Evolutionary conservation across 2,888 invertebrate species (phyloP).

Genomic region (Euzophera pinguis): DNA sequence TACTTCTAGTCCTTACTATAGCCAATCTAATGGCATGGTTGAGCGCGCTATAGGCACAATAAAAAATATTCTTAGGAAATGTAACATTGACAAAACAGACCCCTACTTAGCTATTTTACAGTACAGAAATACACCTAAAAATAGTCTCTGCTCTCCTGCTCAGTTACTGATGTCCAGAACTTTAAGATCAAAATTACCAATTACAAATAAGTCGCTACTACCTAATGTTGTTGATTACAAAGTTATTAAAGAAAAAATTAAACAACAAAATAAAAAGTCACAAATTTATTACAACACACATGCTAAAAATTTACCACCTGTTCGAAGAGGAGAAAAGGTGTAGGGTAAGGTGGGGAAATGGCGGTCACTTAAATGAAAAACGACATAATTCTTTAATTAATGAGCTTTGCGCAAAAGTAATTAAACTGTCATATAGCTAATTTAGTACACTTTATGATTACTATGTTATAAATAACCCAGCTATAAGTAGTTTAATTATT

Average conservation of each 20-base stretch:
- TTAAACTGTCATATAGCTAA: not conserved
- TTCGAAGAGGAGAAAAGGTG: too few species aligned
- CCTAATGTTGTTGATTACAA: too few species aligned
- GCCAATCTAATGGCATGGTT: conserved; percentile 7
- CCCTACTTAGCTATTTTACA: conserved; percentile 11
- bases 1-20: conserved; percentile 10
- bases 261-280: too few species aligned
- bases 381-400: not conserved
- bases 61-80: conserved; percentile 15
- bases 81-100: conserved; percentile 10
- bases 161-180: conserved; percentile 3
- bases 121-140: conserved; percentile 14
- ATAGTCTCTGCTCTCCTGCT: conserved; percentile 1
- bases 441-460: not conserved
- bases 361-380: not conserved
- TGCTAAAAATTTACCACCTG: too few species aligned
- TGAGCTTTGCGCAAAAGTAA: not conserved
- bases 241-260: too few species aligned
- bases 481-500: not conserved
- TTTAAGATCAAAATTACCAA: too few species aligned
- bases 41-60: conserved; percentile 11
- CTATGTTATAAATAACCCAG: not conserved
- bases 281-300: too few species aligned
- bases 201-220: too few species aligned
- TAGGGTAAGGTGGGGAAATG: not conserved